Evolutionary conservation across 2,797 vertebrate species (phyloP).

Genomic region (Scolopax bukidnonensis): DNA sequence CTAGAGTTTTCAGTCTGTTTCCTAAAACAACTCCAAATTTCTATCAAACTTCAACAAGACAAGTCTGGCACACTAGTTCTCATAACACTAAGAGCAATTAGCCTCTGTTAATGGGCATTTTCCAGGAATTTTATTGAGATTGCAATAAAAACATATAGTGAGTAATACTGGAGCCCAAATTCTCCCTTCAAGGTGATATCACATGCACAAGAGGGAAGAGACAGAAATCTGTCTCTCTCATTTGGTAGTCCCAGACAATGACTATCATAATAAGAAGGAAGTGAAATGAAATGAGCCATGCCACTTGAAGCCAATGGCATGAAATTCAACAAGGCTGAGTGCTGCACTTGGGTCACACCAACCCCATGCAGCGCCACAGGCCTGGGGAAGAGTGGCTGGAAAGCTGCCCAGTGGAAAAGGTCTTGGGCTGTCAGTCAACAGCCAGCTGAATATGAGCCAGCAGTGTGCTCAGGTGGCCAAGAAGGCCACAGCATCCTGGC

Average conservation of each 20-base stretch:
- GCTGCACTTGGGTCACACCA: neutral
- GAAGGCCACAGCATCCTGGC: too few relatives aligned
- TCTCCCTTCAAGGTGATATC: neutral
- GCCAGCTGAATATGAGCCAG: neutral
- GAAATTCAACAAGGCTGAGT: neutral
- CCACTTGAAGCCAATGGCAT: neutral
- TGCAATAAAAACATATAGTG: neutral
- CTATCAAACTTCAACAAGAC: neutral
- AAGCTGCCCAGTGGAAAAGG: neutral
- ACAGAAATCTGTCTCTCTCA: neutral
- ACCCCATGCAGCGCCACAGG: neutral
- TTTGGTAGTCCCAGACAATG: neutral
- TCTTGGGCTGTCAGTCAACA: neutral
- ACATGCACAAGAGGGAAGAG: neutral
- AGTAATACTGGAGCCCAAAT: rapidly evolving
- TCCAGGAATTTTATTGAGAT: neutral
- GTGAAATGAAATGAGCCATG: neutral
- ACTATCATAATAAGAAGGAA: neutral
- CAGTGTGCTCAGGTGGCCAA: neutral
- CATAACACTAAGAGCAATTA: neutral
- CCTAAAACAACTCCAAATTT: neutral
- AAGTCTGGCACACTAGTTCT: neutral
- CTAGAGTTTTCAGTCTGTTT: neutral
- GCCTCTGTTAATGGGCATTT: neutral
- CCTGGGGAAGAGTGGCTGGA: too few relatives aligned